phyloP scores from a whole-genome alignment of 1,140 invertebrate genomes.

The Mesaphorura yosii region DNA sequence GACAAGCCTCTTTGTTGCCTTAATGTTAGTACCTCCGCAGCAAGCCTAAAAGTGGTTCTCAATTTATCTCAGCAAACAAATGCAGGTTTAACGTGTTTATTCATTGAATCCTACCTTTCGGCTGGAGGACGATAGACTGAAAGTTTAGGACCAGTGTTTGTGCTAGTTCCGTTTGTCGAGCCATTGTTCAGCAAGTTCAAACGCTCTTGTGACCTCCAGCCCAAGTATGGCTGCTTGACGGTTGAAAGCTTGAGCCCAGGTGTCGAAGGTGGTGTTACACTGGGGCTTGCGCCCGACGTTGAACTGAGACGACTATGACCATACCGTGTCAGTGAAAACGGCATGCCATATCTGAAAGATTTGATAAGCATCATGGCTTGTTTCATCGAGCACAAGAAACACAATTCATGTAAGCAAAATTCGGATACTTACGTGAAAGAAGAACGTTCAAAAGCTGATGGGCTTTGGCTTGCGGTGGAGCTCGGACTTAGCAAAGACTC shows the following conservation, averaged over 20 bases:
- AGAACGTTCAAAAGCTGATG: constrained; percentile 29
- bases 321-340: constrained; percentile 22
- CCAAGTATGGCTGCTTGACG: constrained; percentile 68
- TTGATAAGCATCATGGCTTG: too few species aligned
- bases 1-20: constrained; percentile 2
- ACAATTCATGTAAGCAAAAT: constrained; percentile 1
- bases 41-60: too few species aligned
- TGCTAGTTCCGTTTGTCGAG: constrained; percentile 34
- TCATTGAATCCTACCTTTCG: background rate
- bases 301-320: constrained; percentile 24
- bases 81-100: background rate
- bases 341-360: constrained; percentile 29
- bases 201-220: constrained; percentile 77
- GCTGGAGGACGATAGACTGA: constrained; percentile 25
- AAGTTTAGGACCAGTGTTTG: constrained; percentile 6
- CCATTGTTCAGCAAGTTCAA: too few species aligned
- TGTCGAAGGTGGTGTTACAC: constrained; percentile 42
- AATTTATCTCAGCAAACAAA: background rate
- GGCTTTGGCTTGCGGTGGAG: constrained; percentile 31
- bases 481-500: constrained; percentile 33
- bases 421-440: constrained; percentile 30
- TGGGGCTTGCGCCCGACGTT: constrained; percentile 25
- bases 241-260: constrained; percentile 46
- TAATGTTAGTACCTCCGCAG: constrained; percentile 19
- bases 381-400: too few species aligned